Conservation (phyloP, 2,113 vertebrate genomes). For the Chloropsis hardwickii region DNA sequence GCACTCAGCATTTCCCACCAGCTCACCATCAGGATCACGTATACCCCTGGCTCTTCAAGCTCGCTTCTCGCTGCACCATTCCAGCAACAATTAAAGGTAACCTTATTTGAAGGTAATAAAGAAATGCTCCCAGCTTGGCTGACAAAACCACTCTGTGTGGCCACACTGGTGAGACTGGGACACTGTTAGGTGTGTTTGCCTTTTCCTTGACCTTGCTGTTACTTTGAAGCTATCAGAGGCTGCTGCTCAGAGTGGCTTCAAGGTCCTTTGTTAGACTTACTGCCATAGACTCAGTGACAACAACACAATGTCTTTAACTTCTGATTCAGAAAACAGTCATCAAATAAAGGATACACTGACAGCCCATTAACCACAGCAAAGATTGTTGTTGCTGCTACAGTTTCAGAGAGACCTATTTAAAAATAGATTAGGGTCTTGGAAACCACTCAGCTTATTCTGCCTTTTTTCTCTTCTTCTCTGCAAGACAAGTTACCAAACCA, state of each 20-base stretch:
- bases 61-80: neutral
- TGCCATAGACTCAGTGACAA: conserved; percentile 21
- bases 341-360: conserved; percentile 59
- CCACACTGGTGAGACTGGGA: neutral
- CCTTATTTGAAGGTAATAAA: neutral
- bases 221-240: neutral
- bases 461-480: conserved; percentile 1
- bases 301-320: conserved; percentile 34
- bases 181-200: neutral
- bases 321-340: conserved; percentile 44
- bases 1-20: neutral
- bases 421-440: conserved; percentile 66
- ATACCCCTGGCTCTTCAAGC: neutral
- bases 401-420: conserved; percentile 66
- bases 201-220: conserved; percentile 41
- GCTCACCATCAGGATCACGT: rapidly evolving
- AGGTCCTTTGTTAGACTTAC: conserved; percentile 33
- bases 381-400: conserved; percentile 58
- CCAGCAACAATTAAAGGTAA: neutral
- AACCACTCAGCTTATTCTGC: conserved; percentile 51
- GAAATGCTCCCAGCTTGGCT: neutral
- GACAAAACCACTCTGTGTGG: neutral
- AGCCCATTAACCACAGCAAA: conserved; percentile 68
- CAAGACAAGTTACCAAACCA: conserved; percentile 61
- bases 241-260: neutral